Conservation (phyloP, 2,888 invertebrate species). For the Drosophila fungiperda region DNA sequence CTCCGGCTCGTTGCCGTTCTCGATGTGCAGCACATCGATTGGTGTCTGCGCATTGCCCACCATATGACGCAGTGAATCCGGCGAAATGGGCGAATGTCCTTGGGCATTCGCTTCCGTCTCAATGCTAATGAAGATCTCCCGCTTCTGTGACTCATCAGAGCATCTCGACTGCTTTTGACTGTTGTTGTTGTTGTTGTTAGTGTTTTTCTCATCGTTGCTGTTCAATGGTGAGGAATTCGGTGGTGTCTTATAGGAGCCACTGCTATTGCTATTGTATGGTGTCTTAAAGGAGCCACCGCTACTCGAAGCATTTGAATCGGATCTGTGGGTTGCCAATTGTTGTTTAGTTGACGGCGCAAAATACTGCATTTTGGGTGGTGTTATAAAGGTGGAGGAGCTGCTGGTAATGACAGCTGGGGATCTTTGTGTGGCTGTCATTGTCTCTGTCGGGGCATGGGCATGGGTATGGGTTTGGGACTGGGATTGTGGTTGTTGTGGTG, state of each 20-base stretch:
- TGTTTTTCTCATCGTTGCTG: constrained; percentile 39
- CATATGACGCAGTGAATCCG: constrained; percentile 78
- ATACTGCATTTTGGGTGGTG: constrained; percentile 23
- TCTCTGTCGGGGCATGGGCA: constrained; percentile 24
- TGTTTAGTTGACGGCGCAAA: constrained; percentile 56
- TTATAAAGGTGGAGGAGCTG: constrained; percentile 28
- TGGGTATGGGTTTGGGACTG: constrained; percentile 28
- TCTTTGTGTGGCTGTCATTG: constrained; percentile 45
- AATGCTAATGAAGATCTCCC: constrained; percentile 84
- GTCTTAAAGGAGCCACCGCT: constrained; percentile 36
- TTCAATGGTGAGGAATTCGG: constrained; percentile 26
- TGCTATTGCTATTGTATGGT: constrained; percentile 15
- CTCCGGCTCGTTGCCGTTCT: constrained; percentile 80
- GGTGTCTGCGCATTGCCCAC: constrained; percentile 82
- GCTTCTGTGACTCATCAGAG: constrained; percentile 63
- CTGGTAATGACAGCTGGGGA: constrained; percentile 14
- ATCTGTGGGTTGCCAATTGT: constrained; percentile 63
- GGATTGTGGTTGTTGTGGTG: constrained; percentile 45
- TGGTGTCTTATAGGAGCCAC: constrained; percentile 16
- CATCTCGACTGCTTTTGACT: constrained; percentile 16
- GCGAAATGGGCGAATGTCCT: constrained; percentile 77
- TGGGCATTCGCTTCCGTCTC: constrained; percentile 83
- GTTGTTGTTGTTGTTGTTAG: constrained; percentile 31
- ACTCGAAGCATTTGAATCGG: constrained; percentile 48
- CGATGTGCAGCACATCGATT: constrained; percentile 81